Conservation (phyloP, 2,888 invertebrate genomes). For the Halictus ligatus region DNA sequence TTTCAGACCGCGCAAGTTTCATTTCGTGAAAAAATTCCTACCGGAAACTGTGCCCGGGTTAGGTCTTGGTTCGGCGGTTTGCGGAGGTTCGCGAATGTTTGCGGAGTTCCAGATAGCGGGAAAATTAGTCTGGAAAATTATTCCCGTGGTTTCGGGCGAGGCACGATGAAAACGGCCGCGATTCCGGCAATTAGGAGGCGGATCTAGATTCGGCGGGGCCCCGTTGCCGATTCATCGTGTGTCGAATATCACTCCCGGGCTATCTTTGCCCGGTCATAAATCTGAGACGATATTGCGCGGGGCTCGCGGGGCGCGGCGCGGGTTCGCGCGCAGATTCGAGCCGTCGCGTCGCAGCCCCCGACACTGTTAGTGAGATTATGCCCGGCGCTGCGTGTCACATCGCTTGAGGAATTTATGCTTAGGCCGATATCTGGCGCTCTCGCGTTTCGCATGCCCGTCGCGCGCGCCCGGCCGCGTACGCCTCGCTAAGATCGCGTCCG, state of each 20-base stretch:
- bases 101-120: not conserved
- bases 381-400: slow-evolving; percentile 78
- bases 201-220: slow-evolving; percentile 64
- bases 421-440: slow-evolving; percentile 79
- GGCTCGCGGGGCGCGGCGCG: slow-evolving; percentile 23
- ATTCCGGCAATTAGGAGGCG: slow-evolving; percentile 77
- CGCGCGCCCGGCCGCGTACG: slow-evolving; percentile 54
- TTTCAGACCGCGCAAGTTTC: not conserved
- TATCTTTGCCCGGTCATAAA: slow-evolving; percentile 77
- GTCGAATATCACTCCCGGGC: slow-evolving; percentile 74
- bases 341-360: slow-evolving; percentile 67
- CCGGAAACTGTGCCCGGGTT: too few species aligned
- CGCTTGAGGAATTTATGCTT: slow-evolving; percentile 83
- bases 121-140: not conserved
- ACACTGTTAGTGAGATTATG: slow-evolving; percentile 80
- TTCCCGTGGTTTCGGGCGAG: not conserved
- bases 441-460: slow-evolving; percentile 77
- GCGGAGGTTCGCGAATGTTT: not conserved
- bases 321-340: slow-evolving; percentile 71
- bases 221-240: slow-evolving; percentile 73
- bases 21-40: not conserved
- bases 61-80: too few species aligned
- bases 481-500: not conserved
- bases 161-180: slow-evolving; percentile 27
- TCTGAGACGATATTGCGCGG: slow-evolving; percentile 78